These are phyloP conservation scores for Pantherophis alleghaniensis DNA, from an alignment of 2,797 vertebrate species.

Conservation along the genomic window DNA sequence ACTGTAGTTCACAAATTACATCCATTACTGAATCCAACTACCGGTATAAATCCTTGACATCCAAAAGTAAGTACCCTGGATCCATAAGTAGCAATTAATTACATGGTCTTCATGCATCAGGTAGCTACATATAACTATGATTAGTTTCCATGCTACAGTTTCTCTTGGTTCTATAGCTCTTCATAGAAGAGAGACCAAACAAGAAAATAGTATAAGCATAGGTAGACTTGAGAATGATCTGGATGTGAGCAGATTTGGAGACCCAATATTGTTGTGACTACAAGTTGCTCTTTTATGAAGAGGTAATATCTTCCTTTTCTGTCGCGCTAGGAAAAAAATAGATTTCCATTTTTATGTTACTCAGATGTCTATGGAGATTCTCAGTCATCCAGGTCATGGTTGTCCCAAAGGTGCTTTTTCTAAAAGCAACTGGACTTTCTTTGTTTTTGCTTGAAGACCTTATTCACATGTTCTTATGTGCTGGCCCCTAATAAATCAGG, in stretches of 20 bases:
- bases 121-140: not conserved
- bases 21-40: not conserved
- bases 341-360: not conserved
- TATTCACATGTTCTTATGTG: not conserved
- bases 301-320: not conserved
- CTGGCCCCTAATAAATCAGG: not conserved
- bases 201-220: not conserved
- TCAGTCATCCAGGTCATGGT: not conserved
- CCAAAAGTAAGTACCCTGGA: not conserved
- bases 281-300: not conserved
- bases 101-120: not conserved
- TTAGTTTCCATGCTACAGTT: not conserved
- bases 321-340: not conserved
- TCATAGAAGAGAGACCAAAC: not conserved
- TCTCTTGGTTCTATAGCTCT: not conserved
- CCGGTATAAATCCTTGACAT: not conserved
- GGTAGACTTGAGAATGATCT: not conserved
- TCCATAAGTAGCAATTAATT: not conserved
- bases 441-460: not conserved
- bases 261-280: not conserved
- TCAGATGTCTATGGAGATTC: not conserved
- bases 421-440: not conserved
- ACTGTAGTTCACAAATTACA: not conserved
- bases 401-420: not conserved
- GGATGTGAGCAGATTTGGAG: not conserved